phyloP scores from a whole-genome alignment of 2,113 vertebrate species.

The Ahaetulla prasina region DNA sequence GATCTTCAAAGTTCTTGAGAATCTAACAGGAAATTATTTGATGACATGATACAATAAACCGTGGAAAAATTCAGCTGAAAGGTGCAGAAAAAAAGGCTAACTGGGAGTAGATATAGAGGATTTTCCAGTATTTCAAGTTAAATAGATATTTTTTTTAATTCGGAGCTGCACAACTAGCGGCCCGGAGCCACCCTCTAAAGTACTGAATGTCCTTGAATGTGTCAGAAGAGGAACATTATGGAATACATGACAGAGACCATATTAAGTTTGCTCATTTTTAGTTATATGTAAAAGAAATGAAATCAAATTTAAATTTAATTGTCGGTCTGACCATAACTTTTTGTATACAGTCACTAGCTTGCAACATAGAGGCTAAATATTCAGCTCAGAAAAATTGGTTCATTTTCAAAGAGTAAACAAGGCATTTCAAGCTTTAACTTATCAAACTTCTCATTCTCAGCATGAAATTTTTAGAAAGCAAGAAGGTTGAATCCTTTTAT shows the following conservation, averaged over 20 bases:
- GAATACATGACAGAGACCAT: neutral
- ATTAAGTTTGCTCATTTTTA: neutral
- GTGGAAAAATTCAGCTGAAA: neutral
- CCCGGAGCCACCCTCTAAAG: neutral
- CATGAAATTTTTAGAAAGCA: neutral
- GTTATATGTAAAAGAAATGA: neutral
- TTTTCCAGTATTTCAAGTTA: neutral
- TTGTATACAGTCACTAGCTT: neutral
- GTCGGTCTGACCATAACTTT: neutral
- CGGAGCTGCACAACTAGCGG: neutral
- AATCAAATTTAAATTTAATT: neutral
- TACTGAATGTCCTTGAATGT: neutral
- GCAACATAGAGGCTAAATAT: neutral
- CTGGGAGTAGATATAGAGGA: neutral
- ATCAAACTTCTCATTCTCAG: neutral
- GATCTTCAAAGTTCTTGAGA: constrained; percentile 20
- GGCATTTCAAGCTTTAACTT: neutral
- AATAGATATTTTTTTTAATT: neutral
- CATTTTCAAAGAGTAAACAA: neutral
- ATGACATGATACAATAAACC: constrained; percentile 1
- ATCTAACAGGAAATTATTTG: neutral
- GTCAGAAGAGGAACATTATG: neutral
- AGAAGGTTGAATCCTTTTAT: neutral
- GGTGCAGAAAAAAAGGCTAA: neutral
- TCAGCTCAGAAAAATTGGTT: neutral